These are phyloP conservation scores for Babylonia areolata DNA, from an alignment of 1,140 invertebrate genomes.

Conservation along the genomic window DNA sequence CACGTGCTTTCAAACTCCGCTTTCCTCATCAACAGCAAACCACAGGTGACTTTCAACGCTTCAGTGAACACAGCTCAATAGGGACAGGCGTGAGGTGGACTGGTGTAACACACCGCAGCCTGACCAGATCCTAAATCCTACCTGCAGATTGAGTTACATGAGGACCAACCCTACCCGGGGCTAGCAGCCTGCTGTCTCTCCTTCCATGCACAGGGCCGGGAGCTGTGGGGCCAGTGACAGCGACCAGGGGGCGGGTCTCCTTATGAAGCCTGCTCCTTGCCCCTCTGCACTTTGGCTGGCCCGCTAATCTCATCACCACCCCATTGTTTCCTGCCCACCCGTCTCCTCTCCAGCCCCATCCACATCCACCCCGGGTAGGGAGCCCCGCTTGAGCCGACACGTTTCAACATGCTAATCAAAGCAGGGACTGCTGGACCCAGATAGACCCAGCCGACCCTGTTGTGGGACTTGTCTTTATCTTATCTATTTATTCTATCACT, in stretches of 20 bases:
- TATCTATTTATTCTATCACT: background rate
- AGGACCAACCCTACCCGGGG: background rate
- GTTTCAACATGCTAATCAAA: background rate
- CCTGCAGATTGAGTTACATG: background rate
- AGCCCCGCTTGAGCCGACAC: background rate
- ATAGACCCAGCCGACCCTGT: background rate
- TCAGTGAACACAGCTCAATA: no score
- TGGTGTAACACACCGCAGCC: no score
- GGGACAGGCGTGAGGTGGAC: no score
- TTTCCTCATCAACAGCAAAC: no score
- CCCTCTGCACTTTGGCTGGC: conserved; percentile 36
- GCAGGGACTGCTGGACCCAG: background rate
- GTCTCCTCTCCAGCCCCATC: background rate
- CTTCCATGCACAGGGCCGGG: background rate
- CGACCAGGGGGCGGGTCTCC: conserved; percentile 11
- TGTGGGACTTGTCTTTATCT: background rate
- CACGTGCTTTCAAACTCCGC: no score
- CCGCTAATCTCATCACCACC: conserved; percentile 15
- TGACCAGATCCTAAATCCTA: no score
- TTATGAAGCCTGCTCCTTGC: conserved; percentile 27
- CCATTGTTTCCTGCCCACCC: conserved; percentile 12
- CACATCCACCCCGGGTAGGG: conserved; percentile 19
- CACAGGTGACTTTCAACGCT: no score
- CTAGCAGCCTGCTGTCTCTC: background rate
- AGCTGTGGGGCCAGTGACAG: background rate